Conservation (phyloP, 2,113 vertebrate species). For the Picathartes gymnocephalus region DNA sequence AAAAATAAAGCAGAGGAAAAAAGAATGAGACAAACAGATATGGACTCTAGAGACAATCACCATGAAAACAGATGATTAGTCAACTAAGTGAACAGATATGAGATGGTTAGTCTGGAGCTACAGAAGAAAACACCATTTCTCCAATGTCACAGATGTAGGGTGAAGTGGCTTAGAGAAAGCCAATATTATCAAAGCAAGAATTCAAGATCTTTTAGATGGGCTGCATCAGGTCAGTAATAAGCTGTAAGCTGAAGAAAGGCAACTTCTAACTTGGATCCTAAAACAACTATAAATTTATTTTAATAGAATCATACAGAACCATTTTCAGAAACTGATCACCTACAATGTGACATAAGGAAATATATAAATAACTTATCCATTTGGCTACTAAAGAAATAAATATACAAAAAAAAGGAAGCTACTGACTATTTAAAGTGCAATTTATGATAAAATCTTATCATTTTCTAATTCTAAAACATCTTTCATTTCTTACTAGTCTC, state of each 20-base stretch:
- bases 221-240: neutral
- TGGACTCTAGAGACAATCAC: neutral
- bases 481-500: neutral
- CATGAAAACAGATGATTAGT: neutral
- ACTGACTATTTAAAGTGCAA: neutral
- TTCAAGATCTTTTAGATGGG: neutral
- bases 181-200: neutral
- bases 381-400: neutral
- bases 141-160: neutral
- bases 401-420: neutral
- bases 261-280: neutral
- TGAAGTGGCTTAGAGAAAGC: neutral
- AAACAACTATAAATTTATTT: neutral
- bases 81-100: neutral
- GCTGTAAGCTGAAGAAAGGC: neutral
- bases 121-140: neutral
- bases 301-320: neutral
- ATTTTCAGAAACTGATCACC: neutral
- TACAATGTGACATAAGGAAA: neutral
- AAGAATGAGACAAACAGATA: neutral
- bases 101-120: neutral
- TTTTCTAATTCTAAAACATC: neutral
- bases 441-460: neutral
- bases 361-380: neutral
- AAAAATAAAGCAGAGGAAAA: neutral